A percentile compares a stretch with the other conserved stretches of the same genome.
Evolutionary conservation across 2,888 invertebrate genomes (phyloP).

Genomic region (Melanchra persicariae): DNA sequence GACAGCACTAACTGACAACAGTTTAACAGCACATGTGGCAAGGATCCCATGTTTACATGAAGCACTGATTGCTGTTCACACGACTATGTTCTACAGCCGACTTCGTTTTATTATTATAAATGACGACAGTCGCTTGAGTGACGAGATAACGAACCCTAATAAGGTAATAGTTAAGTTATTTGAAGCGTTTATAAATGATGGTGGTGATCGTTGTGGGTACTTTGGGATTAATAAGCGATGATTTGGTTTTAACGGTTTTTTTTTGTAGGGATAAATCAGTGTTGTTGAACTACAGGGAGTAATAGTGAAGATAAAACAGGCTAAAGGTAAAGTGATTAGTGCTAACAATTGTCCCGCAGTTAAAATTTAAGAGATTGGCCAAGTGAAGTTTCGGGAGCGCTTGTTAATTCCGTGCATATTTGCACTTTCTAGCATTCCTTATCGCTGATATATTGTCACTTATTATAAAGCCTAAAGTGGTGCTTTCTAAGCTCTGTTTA

Average conservation of each 20-base stretch:
- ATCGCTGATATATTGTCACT: too few relatives aligned
- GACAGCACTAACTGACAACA: constrained; percentile 17
- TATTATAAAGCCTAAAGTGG: too few relatives aligned
- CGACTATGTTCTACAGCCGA: constrained; percentile 59
- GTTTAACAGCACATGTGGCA: constrained; percentile 55
- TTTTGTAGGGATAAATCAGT: constrained; percentile 11
- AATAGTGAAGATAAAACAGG: background rate
- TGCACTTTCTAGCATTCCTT: too few relatives aligned
- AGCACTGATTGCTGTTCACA: constrained; percentile 75
- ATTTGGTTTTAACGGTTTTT: constrained; percentile 23
- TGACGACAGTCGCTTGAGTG: constrained; percentile 64
- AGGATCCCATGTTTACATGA: constrained; percentile 60
- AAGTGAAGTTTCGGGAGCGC: too few relatives aligned
- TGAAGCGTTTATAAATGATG: constrained; percentile 37
- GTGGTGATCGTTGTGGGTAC: constrained; percentile 49
- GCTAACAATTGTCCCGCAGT: too few relatives aligned
- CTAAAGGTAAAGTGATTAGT: too few relatives aligned
- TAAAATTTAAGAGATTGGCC: too few relatives aligned
- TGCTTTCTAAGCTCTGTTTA: too few relatives aligned
- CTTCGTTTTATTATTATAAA: constrained; percentile 68
- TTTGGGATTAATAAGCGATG: constrained; percentile 45
- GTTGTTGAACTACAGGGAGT: background rate
- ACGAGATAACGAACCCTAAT: constrained; percentile 61
- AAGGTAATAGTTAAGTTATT: constrained; percentile 52
- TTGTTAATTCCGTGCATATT: too few relatives aligned